Percentiles rank a stretch among this genome's conserved stretches.
phyloP scores from a whole-genome alignment of 2,888 invertebrate genomes.

The Pycnomerus fuliginosus region DNA sequence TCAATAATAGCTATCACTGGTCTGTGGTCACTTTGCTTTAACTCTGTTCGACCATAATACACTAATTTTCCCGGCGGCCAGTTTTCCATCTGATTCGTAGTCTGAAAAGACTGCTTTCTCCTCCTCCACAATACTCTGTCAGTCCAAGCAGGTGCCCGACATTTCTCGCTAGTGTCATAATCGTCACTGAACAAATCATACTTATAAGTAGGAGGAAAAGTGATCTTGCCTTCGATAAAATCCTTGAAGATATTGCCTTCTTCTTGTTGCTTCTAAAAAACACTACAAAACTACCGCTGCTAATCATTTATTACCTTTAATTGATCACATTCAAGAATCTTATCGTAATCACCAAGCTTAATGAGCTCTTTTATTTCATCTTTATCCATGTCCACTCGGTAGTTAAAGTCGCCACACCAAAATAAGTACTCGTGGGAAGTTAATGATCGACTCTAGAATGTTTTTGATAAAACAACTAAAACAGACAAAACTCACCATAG shows the following conservation, averaged over 20 bases:
- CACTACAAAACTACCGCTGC: slow-evolving; percentile 13
- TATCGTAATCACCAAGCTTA: slow-evolving; percentile 69
- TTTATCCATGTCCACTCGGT: slow-evolving; percentile 92
- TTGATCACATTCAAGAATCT: slow-evolving; percentile 86
- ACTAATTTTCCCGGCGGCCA: slow-evolving; percentile 75
- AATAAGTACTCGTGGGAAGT: slow-evolving; percentile 97
- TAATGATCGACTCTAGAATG: slow-evolving; percentile 77
- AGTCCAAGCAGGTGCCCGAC: slow-evolving; percentile 97
- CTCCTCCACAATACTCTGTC: slow-evolving; percentile 95
- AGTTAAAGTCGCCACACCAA: slow-evolving; percentile 99
- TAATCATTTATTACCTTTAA: slow-evolving; percentile 66
- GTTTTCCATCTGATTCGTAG: slow-evolving; percentile 61
- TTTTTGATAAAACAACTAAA: slow-evolving; percentile 1
- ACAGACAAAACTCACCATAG: slow-evolving; percentile 62
- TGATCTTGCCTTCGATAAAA: slow-evolving; percentile 88
- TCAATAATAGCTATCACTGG: slow-evolving; percentile 93
- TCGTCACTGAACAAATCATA: slow-evolving; percentile 98
- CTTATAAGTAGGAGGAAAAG: slow-evolving; percentile 96
- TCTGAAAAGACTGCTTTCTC: slow-evolving; percentile 69
- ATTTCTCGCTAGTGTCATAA: slow-evolving; percentile 98
- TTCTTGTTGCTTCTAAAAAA: slow-evolving; percentile 66
- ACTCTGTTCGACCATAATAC: slow-evolving; percentile 89
- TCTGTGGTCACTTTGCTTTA: slow-evolving; percentile 96
- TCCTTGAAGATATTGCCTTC: slow-evolving; percentile 86
- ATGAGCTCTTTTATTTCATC: slow-evolving; percentile 89